A percentile compares a stretch with the other conserved stretches of the same genome.
phyloP scores from a whole-genome alignment of 2,797 vertebrate genomes.

The Characodon lateralis region DNA sequence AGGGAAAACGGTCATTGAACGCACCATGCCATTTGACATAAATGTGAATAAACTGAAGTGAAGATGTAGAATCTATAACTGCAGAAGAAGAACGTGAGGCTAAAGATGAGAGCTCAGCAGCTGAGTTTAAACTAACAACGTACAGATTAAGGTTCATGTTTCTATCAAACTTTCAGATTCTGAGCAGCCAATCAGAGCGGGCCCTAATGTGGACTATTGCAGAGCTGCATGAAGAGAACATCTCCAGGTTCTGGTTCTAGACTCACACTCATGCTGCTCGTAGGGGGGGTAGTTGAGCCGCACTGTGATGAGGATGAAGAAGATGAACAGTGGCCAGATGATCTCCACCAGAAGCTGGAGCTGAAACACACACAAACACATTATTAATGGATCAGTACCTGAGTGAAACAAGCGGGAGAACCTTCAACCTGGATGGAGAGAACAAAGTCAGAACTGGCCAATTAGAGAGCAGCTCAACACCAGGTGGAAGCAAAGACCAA shows the following conservation, averaged over 20 bases:
- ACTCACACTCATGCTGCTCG: constrained; percentile 98
- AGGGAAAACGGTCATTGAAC: too few relatives aligned
- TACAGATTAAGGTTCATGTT: not conserved
- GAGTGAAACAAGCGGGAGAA: not conserved
- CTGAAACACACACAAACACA: constrained; percentile 72
- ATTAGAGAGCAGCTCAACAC: not conserved
- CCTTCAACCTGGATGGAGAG: not conserved
- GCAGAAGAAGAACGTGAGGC: too few relatives aligned
- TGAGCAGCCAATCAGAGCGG: not conserved
- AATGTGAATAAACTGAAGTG: too few relatives aligned
- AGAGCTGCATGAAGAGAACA: not conserved
- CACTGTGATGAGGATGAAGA: constrained; percentile 96
- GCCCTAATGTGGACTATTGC: too few relatives aligned
- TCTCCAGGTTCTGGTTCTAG: not conserved
- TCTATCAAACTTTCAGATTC: not conserved
- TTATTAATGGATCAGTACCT: not conserved
- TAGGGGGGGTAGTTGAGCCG: constrained; percentile 93
- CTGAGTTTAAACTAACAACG: too few relatives aligned
- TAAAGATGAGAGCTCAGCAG: too few relatives aligned
- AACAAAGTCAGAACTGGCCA: not conserved
- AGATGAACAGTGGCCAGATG: constrained; percentile 95
- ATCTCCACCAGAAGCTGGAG: constrained; percentile 93
- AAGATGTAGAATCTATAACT: too few relatives aligned
- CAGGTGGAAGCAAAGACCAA: not conserved
- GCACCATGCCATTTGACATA: too few relatives aligned